These are phyloP conservation scores for Agrotis clavis DNA, from an alignment of 2,888 invertebrate species.

Conservation along the genomic window DNA sequence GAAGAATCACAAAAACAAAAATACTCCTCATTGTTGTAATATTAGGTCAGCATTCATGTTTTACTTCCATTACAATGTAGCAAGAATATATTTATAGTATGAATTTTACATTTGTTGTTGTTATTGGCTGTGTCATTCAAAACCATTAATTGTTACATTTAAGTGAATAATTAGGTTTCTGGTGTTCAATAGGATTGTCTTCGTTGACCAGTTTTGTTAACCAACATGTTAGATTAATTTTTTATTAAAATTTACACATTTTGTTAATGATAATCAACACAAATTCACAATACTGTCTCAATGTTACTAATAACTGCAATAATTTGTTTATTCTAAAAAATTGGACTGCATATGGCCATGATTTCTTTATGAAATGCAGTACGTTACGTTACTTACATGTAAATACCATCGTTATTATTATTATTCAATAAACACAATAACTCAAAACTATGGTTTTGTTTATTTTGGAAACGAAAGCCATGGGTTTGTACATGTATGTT, in stretches of 20 bases:
- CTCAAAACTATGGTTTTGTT: conserved; percentile 38
- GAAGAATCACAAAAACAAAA: conserved; percentile 38
- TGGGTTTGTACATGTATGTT: not conserved
- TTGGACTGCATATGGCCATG: conserved; percentile 15
- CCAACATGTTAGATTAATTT: conserved; percentile 9
- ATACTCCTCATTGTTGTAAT: conserved; percentile 17
- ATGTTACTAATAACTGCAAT: conserved; percentile 10
- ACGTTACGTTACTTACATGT: conserved; percentile 61
- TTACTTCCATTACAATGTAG: conserved; percentile 30
- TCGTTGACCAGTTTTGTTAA: conserved; percentile 14
- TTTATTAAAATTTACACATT: conserved; percentile 20
- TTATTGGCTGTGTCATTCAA: conserved; percentile 58
- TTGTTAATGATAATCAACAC: conserved; percentile 19
- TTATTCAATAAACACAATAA: conserved; percentile 62
- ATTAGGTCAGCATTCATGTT: conserved; percentile 11
- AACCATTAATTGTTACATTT: conserved; percentile 17
- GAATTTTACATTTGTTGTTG: conserved; percentile 62
- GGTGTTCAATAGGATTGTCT: conserved; percentile 11
- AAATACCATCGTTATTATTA: conserved; percentile 72
- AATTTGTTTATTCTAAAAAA: conserved; percentile 2
- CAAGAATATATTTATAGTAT: conserved; percentile 48
- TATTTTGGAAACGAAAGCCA: not conserved
- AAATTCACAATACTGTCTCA: conserved; percentile 3
- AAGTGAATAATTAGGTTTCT: conserved; percentile 3
- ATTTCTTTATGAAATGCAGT: conserved; percentile 36